These are phyloP conservation scores for Aplodontia rufa DNA, from an alignment of 2,113 vertebrate species.

Conservation along the genomic window DNA sequence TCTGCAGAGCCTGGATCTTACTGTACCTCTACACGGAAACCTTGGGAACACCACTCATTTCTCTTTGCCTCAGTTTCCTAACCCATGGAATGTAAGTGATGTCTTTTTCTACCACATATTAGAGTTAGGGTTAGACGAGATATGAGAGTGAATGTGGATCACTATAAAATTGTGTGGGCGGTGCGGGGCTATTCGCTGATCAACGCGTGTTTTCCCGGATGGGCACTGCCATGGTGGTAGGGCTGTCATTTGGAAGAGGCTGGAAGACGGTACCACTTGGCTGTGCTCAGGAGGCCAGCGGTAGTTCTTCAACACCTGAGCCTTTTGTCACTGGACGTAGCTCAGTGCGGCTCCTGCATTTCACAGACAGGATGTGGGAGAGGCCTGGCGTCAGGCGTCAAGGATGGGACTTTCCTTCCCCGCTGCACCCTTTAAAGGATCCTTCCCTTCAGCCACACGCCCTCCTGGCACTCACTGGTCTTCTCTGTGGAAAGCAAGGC, in stretches of 20 bases:
- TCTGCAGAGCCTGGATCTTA: accelerated
- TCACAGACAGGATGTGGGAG: too few relatives aligned
- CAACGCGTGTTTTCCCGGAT: accelerated
- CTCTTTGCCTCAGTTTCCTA: neutral
- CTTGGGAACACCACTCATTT: accelerated
- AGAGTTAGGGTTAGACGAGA: too few relatives aligned
- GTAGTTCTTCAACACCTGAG: accelerated
- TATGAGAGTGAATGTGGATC: accelerated
- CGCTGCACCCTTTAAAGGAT: accelerated
- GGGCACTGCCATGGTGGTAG: accelerated
- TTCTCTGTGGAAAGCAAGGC: neutral
- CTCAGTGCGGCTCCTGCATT: accelerated
- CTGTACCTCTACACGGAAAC: accelerated
- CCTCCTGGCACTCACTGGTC: neutral
- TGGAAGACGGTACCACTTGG: accelerated
- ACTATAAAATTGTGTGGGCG: accelerated
- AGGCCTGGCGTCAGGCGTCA: too few relatives aligned
- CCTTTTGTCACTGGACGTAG: accelerated
- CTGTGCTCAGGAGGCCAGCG: accelerated
- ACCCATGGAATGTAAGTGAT: accelerated
- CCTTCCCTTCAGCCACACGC: accelerated
- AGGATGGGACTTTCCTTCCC: too few relatives aligned
- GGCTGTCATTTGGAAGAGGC: accelerated
- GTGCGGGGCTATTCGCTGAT: accelerated
- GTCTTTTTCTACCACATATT: accelerated